Base-by-base conservation (phyloP, 1,140 invertebrate genomes). In the Saccostrea glomerata region DNA sequence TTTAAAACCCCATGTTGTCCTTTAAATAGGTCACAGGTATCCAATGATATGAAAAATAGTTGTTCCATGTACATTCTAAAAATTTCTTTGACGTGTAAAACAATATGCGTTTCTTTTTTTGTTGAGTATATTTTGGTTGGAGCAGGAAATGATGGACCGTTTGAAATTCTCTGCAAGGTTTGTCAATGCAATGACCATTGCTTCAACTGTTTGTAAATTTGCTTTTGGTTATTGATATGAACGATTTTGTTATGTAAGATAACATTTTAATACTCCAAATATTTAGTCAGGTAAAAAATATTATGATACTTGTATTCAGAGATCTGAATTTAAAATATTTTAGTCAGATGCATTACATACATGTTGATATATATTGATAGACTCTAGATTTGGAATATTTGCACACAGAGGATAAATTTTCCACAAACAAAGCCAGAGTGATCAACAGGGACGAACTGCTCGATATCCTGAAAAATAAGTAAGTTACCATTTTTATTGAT, bases 71-170 rank as follows among this genome's bases (percentile, higher is more conserved):
- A n/a, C n/a, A n/a, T n/a, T n/a, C n/a, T n/a, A n/a, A n/a, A n/a
- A n/a, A n/a, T n/a, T n/a, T n/a, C n/a, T n/a, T n/a, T n/a, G n/a
- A n/a, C n/a, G n/a, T n/a, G n/a, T n/a, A n/a, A n/a, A n/a, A n/a
- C n/a, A n/a, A n/a, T n/a, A n/a, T n/a, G n/a, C n/a, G n/a, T n/a
- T n/a, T n/a, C n/a, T n/a, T n/a, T 54, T 40, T 87, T 93, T 88
- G n/a, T n/a, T n/a, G n/a, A n/a, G n/a, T n/a, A n/a, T 93, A 96
- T 98, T 25, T 97, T 98, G 2, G 95, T 99, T 36, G 98, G 98
- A 6, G 96, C 97, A 77, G 98, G 97, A 17, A 96, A 95, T 90
- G 93, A 96, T 91, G 89, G 94, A 2, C 97, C 98, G 93, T 99
- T 98, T 95, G 89, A 93, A 73, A 96, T 96, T 85, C 91, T 95